These are phyloP conservation scores for Illadopsis cleaveri DNA, from an alignment of 2,113 vertebrate species.

Conservation along the genomic window DNA sequence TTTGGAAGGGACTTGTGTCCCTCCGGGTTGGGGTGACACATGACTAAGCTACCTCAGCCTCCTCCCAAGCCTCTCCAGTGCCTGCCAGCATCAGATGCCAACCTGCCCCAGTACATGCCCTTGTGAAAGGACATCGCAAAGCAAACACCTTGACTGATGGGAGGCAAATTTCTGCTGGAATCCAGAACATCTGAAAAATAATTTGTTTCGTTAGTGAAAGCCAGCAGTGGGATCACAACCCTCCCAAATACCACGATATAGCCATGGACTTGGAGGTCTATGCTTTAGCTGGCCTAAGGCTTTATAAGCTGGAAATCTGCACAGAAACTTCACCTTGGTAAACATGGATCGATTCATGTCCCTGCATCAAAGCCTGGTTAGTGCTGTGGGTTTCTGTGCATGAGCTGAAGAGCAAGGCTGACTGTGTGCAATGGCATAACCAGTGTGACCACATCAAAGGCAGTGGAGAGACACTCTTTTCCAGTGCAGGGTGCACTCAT, in stretches of 20 bases:
- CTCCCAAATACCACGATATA: neutral
- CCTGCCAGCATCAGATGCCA: neutral
- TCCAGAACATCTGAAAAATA: neutral
- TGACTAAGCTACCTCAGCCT: neutral
- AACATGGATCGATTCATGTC: accelerated
- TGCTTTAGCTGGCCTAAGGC: neutral
- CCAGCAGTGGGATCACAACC: neutral
- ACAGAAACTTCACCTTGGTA: neutral
- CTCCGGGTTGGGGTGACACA: neutral
- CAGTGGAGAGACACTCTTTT: neutral
- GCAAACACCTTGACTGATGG: neutral
- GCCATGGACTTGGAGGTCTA: neutral
- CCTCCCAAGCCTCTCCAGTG: neutral
- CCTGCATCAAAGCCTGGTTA: neutral
- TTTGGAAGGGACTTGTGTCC: neutral
- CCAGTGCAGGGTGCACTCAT: neutral
- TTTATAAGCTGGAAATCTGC: neutral
- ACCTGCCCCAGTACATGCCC: neutral
- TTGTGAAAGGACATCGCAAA: neutral
- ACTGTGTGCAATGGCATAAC: neutral
- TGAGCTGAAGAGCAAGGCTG: neutral
- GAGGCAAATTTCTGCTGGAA: neutral
- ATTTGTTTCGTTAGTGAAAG: neutral
- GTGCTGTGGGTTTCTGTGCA: neutral
- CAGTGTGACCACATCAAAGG: conserved; percentile 12